Percentiles rank a stretch among this genome's conserved stretches.
Conservation (phyloP, 2,888 invertebrate species). For the Sylvicola cinctus region DNA sequence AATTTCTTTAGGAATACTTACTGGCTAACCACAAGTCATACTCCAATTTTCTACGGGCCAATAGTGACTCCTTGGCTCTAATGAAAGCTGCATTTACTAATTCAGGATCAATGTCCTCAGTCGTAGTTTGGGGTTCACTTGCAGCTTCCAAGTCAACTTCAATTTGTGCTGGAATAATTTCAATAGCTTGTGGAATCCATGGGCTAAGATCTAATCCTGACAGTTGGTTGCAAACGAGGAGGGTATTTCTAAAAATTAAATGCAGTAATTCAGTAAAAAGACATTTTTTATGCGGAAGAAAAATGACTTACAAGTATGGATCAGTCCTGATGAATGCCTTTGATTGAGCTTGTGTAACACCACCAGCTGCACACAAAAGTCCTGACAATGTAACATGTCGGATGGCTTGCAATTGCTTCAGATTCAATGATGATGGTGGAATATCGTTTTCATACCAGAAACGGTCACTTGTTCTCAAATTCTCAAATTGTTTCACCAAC, state of each 20-base stretch:
- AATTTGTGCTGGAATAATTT: slow-evolving; percentile 11
- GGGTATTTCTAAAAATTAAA: slow-evolving; percentile 35
- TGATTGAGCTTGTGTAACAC: slow-evolving; percentile 54
- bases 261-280: neutral
- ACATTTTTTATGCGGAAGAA: neutral
- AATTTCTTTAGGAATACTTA: slow-evolving; percentile 23
- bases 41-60: slow-evolving; percentile 54
- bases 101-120: slow-evolving; percentile 37
- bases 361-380: slow-evolving; percentile 53
- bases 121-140: neutral
- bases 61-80: slow-evolving; percentile 57
- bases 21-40: slow-evolving; percentile 60
- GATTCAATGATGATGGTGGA: slow-evolving; percentile 62
- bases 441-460: slow-evolving; percentile 94
- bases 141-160: slow-evolving; percentile 15
- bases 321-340: slow-evolving; percentile 71
- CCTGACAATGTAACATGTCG: slow-evolving; percentile 61
- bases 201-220: slow-evolving; percentile 41
- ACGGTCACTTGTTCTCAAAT: slow-evolving; percentile 66
- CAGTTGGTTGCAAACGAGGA: slow-evolving; percentile 54
- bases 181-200: slow-evolving; percentile 30
- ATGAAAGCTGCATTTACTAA: slow-evolving; percentile 52
- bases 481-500: slow-evolving; percentile 60
- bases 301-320: slow-evolving; percentile 44
- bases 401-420: slow-evolving; percentile 60